These are phyloP conservation scores for Troilus luridus DNA, from an alignment of 2,888 invertebrate species.

Conservation along the genomic window DNA sequence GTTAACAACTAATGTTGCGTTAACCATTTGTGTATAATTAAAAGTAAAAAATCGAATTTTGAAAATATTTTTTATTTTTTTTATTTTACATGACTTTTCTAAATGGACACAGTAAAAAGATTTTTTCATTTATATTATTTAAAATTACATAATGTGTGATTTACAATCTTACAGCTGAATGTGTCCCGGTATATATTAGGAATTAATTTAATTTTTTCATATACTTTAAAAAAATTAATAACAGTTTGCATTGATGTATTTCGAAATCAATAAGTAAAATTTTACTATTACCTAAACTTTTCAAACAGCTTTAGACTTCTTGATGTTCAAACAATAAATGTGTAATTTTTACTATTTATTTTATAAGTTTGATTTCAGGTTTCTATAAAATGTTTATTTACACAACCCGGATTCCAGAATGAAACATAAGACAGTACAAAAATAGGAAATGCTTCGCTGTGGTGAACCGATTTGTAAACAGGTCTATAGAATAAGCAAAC, in stretches of 20 bases:
- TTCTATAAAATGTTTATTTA: slow-evolving; percentile 6
- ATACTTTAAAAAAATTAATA: no score
- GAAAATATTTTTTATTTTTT: no score
- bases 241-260: not conserved
- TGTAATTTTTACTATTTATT: not conserved
- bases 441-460: slow-evolving; percentile 17
- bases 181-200: no score
- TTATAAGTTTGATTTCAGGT: not conserved
- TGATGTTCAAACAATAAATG: not conserved
- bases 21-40: no score
- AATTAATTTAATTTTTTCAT: no score
- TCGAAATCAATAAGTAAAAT: not conserved
- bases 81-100: no score
- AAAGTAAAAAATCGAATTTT: no score
- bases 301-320: not conserved
- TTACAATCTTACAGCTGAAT: no score
- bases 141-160: no score
- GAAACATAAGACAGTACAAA: not conserved
- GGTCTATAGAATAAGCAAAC: not conserved
- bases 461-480: not conserved
- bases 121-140: no score
- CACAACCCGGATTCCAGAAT: slow-evolving; percentile 10
- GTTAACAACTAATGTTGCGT: no score
- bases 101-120: no score
- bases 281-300: not conserved